Evolutionary conservation across 2,113 vertebrate species (phyloP).

Genomic region (zebrafish (Danio rerio)): DNA sequence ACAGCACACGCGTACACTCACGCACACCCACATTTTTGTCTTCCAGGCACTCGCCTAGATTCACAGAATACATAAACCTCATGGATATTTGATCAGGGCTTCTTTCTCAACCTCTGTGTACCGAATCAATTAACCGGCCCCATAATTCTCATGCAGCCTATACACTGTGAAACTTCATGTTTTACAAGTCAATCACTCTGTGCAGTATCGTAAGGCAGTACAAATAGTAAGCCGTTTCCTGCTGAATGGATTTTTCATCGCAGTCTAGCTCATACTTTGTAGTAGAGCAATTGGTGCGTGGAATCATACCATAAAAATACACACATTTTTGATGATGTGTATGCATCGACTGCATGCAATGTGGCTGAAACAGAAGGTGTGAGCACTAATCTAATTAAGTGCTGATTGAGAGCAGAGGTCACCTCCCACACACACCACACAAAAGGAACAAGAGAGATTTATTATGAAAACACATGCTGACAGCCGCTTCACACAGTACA

Average conservation of each 20-base stretch:
- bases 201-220: background rate
- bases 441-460: background rate
- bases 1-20: background rate
- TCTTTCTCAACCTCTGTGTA: background rate
- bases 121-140: background rate
- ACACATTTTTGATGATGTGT: constrained; percentile 2
- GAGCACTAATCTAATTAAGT: constrained; percentile 31
- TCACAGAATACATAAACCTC: constrained; percentile 6
- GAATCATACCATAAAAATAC: background rate
- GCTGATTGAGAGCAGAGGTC: constrained; percentile 33
- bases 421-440: constrained; percentile 11
- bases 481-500: background rate
- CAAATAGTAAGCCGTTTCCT: constrained; percentile 18
- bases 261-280: background rate
- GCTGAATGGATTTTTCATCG: constrained; percentile 20
- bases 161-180: constrained; percentile 27
- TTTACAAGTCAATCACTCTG: constrained; percentile 40
- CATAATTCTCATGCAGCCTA: constrained; percentile 19
- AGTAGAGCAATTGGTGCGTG: background rate
- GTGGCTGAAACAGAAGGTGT: constrained; percentile 5
- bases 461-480: constrained; percentile 16
- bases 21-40: background rate
- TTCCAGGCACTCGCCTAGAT: background rate
- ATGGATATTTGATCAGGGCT: constrained; percentile 11
- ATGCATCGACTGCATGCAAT: background rate